Base-by-base conservation (phyloP, 2,113 vertebrate species). In the Leucosticte australis region DNA sequence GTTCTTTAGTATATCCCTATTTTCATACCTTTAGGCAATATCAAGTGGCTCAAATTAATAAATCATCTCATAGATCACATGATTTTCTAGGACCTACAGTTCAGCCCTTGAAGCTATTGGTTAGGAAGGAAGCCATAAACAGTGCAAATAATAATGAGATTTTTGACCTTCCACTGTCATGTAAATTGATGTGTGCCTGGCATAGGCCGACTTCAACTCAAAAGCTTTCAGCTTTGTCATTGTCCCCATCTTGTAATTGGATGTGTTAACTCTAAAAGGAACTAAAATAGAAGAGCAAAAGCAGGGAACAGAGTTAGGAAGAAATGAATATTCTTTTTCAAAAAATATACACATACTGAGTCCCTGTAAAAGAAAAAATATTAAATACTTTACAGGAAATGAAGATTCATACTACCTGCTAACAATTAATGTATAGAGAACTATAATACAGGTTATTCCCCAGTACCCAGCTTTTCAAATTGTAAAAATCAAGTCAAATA, bases 11-110 rank as follows among this genome's bases (percentile, higher is more conserved):
- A 53, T 88, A 91, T 63, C 37, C 52, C 33, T 65, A 37, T 90
- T 93, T 95, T 95, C 64, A 59, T n/a, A 81, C 74, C 92, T 94
- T 79, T 73, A 81, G 92, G 91, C 87, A 75, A 52, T 91, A 94
- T 56, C 73, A 89, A 73, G 42, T 67, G n/a, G 53, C 79, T 89
- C 52, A 68, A 93, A 96, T 92, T 95, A 92, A 85, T 79, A 92
- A 93, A 91, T 35, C 37, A 56, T 56, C 56, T 79, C 85, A 89
- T 33, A 86, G 62, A 90, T 73, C 7, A 55, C 81, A 67, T 63
- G 64, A 65, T 30, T 92, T 86, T 90, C 82, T 64, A 95, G 88
- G 71, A 91, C 52, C 68, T 67, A 62, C 53, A 56, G 67, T 27
- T 77, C 50, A 73, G 41, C 44, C 55, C 31, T 71, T 71, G 33